Percentiles rank a stretch among this genome's conserved stretches.
phyloP scores from a whole-genome alignment of 2,888 invertebrate species.

The Epistrophella euchroma region DNA sequence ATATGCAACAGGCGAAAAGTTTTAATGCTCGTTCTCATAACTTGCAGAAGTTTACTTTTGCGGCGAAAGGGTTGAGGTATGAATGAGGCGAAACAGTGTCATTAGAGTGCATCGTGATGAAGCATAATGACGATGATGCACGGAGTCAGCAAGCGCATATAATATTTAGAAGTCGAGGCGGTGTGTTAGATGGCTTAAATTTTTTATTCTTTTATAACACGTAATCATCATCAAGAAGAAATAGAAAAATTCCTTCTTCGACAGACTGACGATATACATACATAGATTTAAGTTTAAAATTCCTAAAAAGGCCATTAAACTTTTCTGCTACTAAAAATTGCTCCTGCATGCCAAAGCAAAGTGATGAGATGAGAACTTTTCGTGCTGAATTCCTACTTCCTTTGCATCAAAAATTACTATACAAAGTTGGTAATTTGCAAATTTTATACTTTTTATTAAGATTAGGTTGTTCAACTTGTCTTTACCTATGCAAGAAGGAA shows the following conservation, averaged over 20 bases:
- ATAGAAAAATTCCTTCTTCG: slow-evolving; percentile 23
- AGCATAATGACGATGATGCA: slow-evolving; percentile 26
- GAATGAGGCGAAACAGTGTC: not conserved
- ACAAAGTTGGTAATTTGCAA: not conserved
- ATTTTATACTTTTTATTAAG: not conserved
- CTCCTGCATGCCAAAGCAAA: not conserved
- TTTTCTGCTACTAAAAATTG: slow-evolving; percentile 18
- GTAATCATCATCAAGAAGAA: slow-evolving; percentile 61
- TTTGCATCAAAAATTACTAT: not conserved
- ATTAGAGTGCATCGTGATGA: slow-evolving; percentile 36
- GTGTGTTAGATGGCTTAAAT: slow-evolving; percentile 37
- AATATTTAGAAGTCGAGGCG: slow-evolving; percentile 10
- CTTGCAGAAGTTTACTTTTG: slow-evolving; percentile 58
- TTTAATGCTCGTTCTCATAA: slow-evolving; percentile 62
- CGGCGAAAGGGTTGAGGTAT: not conserved
- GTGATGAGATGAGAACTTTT: slow-evolving; percentile 7
- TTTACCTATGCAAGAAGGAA: not conserved
- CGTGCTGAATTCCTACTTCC: not conserved
- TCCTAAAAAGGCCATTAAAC: slow-evolving; percentile 34
- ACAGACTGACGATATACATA: not conserved
- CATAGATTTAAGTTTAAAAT: slow-evolving; percentile 13
- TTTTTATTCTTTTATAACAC: slow-evolving; percentile 56
- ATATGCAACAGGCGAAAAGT: slow-evolving; percentile 74
- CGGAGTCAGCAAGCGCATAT: not conserved
- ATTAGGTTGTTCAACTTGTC: not conserved